These are phyloP conservation scores for Eupithecia abbreviata DNA, from an alignment of 2,888 invertebrate genomes.

Conservation along the genomic window DNA sequence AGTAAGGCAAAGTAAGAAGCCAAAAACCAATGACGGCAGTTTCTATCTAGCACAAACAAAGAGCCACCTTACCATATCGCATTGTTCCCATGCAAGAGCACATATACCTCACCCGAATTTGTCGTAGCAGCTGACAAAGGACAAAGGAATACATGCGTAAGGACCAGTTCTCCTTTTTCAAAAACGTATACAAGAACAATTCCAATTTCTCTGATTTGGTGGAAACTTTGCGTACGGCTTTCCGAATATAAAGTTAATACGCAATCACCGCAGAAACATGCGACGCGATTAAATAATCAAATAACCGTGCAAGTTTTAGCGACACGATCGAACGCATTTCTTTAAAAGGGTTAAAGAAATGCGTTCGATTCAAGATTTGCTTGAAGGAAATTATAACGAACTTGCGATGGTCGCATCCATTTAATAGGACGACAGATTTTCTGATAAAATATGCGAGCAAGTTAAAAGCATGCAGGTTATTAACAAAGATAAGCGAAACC, in stretches of 20 bases:
- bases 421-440: not conserved
- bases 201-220: not conserved
- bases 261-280: not conserved
- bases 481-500: constrained; percentile 2
- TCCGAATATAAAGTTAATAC: not conserved
- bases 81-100: constrained; percentile 26
- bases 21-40: not conserved
- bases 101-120: constrained; percentile 24
- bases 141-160: constrained; percentile 22
- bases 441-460: not conserved
- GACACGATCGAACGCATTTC: too few species aligned
- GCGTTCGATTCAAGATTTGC: not conserved
- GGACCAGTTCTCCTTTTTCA: too few species aligned
- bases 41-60: not conserved
- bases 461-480: not conserved
- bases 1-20: not conserved
- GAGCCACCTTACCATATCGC: constrained; percentile 28
- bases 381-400: not conserved
- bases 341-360: not conserved
- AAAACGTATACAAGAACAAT: not conserved
- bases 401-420: not conserved
- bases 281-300: not conserved
- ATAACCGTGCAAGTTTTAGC: too few species aligned
- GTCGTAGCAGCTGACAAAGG: constrained; percentile 31
- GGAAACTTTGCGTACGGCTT: not conserved